Evolutionary conservation across 2,113 vertebrate genomes (phyloP), one percentile per base, ranked within the genome.

Genomic region (Herpetotheres cachinnans): DNA sequence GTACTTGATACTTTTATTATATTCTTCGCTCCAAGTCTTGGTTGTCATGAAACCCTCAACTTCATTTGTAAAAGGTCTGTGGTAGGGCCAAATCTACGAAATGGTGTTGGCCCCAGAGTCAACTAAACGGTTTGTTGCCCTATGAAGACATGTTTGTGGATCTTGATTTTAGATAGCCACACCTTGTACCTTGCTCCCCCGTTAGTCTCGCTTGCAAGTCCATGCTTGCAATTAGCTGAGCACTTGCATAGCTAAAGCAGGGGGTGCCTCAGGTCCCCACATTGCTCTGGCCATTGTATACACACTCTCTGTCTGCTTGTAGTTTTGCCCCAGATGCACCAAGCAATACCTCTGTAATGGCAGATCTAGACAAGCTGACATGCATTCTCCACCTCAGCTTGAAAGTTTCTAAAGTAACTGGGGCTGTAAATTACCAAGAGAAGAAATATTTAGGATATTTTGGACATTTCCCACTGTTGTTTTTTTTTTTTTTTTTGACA

Each of bases 81-180:
- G 16, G 21, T 40, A 72, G 21, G 50, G 13, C 38, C 42, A 70
- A 63, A 56, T 69, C 18, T 83, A 44, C 49, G 44, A 54, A 84
- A 40, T 9, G 54, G 4, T 10, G 16, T 36, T 77, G 54, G 14
- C 18, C 65, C 3, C 17, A 52, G 26, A 70, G 42, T 56, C 11
- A 52, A 7, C 7, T 12, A 9, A 42, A 76, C 65, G 12, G 6
- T 76, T 86, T 59, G 19, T 3, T 83, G 34, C 5, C 12, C 26
- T 42, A 8, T 38, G 54, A 65, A 42, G 62, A 26, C 1, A 0
- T 0, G 0, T 82, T 72, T 83, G 18, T 91, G 29, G 20, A 56
- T 77, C 58, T 76, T 47, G 14, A 52, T 77, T 90, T 94, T n/a
- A 65, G 67, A 61, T 7, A 69, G 0, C 5, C 10, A 36, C 15